Evolutionary conservation across 2,888 invertebrate species (phyloP).

Genomic region (Lapara coniferarum): DNA sequence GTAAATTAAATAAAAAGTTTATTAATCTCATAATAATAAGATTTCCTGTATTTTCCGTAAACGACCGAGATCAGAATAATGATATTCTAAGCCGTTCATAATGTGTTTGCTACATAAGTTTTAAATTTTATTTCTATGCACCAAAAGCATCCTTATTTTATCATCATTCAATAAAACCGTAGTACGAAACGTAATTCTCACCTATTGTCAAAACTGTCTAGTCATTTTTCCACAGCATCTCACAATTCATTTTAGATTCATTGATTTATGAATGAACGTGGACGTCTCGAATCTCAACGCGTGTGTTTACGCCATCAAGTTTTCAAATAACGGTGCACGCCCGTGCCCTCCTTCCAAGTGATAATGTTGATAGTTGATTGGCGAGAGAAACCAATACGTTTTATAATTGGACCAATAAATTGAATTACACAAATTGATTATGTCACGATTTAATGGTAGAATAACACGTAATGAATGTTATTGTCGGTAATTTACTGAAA

Average conservation of each 20-base stretch:
- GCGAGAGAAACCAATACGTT: slow-evolving; percentile 48
- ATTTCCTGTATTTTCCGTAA: no score
- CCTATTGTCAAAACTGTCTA: background rate
- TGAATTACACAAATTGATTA: slow-evolving; percentile 43
- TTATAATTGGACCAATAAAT: slow-evolving; percentile 58
- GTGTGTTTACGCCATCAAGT: slow-evolving; percentile 57
- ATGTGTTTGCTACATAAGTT: no score
- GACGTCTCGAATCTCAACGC: slow-evolving; percentile 24
- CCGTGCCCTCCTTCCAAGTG: slow-evolving; percentile 66
- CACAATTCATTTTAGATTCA: background rate
- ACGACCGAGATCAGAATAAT: no score
- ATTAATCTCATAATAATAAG: no score
- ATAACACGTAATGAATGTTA: slow-evolving; percentile 21
- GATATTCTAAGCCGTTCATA: no score
- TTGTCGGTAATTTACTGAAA: background rate
- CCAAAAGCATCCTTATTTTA: no score
- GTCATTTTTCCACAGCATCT: background rate
- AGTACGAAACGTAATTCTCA: background rate
- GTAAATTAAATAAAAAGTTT: no score
- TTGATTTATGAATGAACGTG: slow-evolving; percentile 10
- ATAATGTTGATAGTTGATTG: slow-evolving; percentile 63
- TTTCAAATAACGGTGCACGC: slow-evolving; percentile 62
- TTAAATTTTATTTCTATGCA: no score
- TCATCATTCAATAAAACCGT: no score
- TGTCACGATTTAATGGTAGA: slow-evolving; percentile 28